Base-by-base conservation (phyloP, 2,113 vertebrate species). In the Syngnathoides biaculeatus region DNA sequence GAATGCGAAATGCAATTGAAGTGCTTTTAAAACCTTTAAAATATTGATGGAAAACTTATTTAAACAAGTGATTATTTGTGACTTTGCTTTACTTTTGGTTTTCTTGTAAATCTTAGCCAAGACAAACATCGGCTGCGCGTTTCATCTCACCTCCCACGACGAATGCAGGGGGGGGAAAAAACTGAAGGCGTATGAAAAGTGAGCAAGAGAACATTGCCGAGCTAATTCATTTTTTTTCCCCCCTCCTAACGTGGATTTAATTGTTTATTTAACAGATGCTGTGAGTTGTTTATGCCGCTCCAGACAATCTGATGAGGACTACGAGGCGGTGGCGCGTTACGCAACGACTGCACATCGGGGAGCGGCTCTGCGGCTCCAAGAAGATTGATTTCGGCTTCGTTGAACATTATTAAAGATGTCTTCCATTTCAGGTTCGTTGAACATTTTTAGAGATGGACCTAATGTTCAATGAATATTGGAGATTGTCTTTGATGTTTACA, bases 181-280 rank as follows among this genome's bases (percentile, higher is more conserved):
- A 47, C 1, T 19, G 45, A 19, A 1, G 11, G 9, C 20, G 48
- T 22, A 20, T 52, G 48, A 52, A 22, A 22, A 52, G 48, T 52
- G 48, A 52, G 48, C 48, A 9, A 4, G 9, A 10, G 30, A 56
- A 17, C 6, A 26, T 55, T 55, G n/a, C 52, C 9, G 7, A 5
- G 10, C 52, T 24, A 53, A 48, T 14, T 13, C 12, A 0, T 20
- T 47, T 47, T 47, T 47, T 19, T 50, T 50, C 3, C 19, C 7
- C 2, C 3, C 19, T 7, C 4, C 15, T 17, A 35, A 57, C 27
- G 24, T 55, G 4, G 22, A 55, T 57, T 57, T 30, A 26, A 30
- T 56, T 27, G 55, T 27, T 30, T 57, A 57, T 57, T 57, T 57
- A 57, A 57, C 26, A 57, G 24, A 30, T 19, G 55, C 55, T 30